Base-by-base conservation (phyloP, 2,797 vertebrate species). In the Amblyraja radiata region DNA sequence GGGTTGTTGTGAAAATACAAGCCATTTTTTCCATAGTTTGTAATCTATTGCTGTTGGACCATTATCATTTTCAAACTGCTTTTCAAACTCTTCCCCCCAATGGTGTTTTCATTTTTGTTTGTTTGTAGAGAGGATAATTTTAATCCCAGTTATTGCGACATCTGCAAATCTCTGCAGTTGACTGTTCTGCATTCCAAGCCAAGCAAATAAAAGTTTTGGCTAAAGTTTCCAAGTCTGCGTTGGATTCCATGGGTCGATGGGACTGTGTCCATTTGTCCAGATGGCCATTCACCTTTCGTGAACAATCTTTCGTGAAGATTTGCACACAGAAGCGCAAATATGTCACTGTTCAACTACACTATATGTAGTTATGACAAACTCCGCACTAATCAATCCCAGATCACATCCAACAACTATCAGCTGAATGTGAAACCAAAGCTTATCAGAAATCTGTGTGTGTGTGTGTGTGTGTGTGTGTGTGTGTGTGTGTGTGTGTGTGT, bases 81-180 rank as follows among this genome's bases (percentile, higher is more conserved):
- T 68, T 21, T 18, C 32, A 74, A 74, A 18, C 71, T 23, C 21
- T 74, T 36, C 84, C 61, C 14, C 61, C 63, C 16, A 65, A n/a
- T 88, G 71, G 58, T 88, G 61, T 2, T 65, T 88, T 58, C n/a
- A 65, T 32, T 88, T 65, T 18, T 32, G 61, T 65, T 68, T 88
- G 61, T 36, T 88, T 88, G 84, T 88, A 63, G 84, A 68, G n/a
- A 21, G 7, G n/a, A n/a, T 79, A 18, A 79, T 79, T 79, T 88
- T 68, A 18, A 88, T 68, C 6, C 84, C 65, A 68, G 8, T 88
- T 88, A 36, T 36, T 88, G 63, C 63, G 16, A 68, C 61, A 88
- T 88, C 32, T 10, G 84, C n/a, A 88, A 65, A 32, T 18, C 65
- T 36, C 84, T 68, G 84, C n/a, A 65, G 16, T 88, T 88, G 84